Conservation (phyloP, 1,140 invertebrate species). For the Muscidifurax raptorellus region DNA sequence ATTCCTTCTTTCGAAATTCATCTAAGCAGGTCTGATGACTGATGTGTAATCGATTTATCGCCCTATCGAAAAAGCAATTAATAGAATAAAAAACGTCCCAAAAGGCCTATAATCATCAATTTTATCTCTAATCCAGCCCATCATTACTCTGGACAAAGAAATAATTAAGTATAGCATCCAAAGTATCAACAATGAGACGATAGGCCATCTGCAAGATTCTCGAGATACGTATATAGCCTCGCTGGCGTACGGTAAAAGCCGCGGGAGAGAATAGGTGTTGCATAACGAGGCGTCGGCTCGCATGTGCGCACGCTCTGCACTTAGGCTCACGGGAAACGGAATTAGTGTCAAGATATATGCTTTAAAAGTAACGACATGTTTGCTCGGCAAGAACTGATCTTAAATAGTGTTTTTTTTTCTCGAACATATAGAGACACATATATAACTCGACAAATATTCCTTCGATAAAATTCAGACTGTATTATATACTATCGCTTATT, state of each 20-base stretch:
- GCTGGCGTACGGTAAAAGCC: neutral
- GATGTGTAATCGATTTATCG: too few species aligned
- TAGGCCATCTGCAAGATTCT: neutral
- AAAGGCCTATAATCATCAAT: too few species aligned
- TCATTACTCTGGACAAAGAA: neutral
- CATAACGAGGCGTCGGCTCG: conserved; percentile 42
- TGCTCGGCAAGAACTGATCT: too few species aligned
- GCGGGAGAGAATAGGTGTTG: conserved; percentile 4
- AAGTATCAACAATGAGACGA: neutral
- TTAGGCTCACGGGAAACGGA: neutral
- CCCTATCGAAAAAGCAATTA: too few species aligned
- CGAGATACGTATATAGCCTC: neutral
- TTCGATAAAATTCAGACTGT: neutral
- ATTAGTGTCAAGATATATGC: neutral
- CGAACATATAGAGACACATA: too few species aligned
- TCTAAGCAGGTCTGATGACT: too few species aligned
- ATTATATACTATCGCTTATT: too few species aligned
- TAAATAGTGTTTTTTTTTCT: too few species aligned
- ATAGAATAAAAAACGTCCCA: too few species aligned
- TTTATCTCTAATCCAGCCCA: too few species aligned
- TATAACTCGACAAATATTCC: neutral
- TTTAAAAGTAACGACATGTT: neutral
- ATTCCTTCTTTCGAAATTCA: too few species aligned
- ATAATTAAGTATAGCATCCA: neutral
- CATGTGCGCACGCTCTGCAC: neutral